Evolutionary conservation across 1,140 invertebrate species (phyloP).

Genomic region (Euwallacea fornicatus): DNA sequence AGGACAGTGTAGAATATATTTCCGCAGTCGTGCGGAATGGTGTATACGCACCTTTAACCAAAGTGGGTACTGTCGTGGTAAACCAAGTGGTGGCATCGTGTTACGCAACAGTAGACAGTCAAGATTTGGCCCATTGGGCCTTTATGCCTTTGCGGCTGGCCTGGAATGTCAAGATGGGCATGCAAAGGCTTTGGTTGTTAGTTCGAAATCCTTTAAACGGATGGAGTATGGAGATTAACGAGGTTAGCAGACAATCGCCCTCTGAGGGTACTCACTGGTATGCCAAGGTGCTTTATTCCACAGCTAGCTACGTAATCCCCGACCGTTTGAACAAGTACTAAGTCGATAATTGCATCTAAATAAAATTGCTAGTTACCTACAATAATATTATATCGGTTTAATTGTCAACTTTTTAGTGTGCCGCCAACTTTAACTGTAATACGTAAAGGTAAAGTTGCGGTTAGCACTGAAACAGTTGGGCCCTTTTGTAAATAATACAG

Average conservation of each 20-base stretch:
- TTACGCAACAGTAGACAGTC: slow-evolving; percentile 88
- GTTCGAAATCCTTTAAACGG: slow-evolving; percentile 43
- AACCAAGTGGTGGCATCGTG: slow-evolving; percentile 91
- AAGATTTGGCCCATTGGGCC: slow-evolving; percentile 79
- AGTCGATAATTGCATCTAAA: background rate
- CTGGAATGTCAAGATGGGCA: slow-evolving; percentile 53
- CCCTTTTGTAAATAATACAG: background rate
- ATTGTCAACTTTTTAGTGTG: background rate
- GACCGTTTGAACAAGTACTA: slow-evolving; percentile 32
- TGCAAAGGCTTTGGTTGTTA: slow-evolving; percentile 50
- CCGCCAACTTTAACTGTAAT: background rate
- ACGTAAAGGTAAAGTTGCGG: no score
- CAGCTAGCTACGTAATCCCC: slow-evolving; percentile 72
- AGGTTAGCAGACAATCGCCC: slow-evolving; percentile 32
- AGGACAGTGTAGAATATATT: slow-evolving; percentile 65
- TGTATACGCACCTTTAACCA: slow-evolving; percentile 88
- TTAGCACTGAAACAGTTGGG: no score
- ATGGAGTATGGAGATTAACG: slow-evolving; percentile 36
- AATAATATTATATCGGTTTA: background rate
- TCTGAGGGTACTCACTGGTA: slow-evolving; percentile 82
- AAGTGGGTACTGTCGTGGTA: slow-evolving; percentile 84
- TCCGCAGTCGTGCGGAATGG: slow-evolving; percentile 65
- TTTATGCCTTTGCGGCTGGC: slow-evolving; percentile 76
- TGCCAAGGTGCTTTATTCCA: slow-evolving; percentile 72
- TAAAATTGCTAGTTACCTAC: slow-evolving; percentile 11